These are phyloP conservation scores for Chauna torquata DNA, from an alignment of 2,113 vertebrate genomes.

Conservation along the genomic window DNA sequence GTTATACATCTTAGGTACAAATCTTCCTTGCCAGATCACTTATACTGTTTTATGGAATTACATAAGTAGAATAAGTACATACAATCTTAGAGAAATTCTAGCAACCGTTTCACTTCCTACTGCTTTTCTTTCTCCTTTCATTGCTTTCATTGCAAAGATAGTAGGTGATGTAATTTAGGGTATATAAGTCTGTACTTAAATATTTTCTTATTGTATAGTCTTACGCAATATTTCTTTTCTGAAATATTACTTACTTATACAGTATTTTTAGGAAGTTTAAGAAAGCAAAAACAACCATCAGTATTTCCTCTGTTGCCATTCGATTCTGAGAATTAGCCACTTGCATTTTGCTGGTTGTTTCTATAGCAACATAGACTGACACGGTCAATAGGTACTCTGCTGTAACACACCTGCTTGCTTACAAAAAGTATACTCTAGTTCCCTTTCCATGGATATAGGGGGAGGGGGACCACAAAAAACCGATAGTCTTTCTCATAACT, in stretches of 20 bases:
- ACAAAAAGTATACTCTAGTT: not conserved
- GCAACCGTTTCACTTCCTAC: not conserved
- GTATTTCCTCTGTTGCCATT: not conserved
- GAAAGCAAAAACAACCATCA: not conserved
- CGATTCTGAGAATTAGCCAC: not conserved
- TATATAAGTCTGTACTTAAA: not conserved
- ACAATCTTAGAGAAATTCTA: not conserved
- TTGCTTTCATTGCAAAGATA: not conserved
- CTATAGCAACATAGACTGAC: not conserved
- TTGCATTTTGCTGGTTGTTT: not conserved
- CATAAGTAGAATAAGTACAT: not conserved
- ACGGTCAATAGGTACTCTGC: not conserved
- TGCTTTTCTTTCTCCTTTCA: not conserved
- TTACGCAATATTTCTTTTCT: not conserved
- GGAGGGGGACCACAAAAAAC: not conserved
- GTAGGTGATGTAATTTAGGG: not conserved
- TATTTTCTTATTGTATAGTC: not conserved
- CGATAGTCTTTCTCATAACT: not conserved
- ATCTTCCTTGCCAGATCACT: not conserved
- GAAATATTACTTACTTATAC: not conserved
- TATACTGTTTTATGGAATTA: not conserved
- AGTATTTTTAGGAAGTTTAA: not conserved
- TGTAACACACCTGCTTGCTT: not conserved
- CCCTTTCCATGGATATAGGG: not conserved
- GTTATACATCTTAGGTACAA: not conserved